Base-by-base conservation (phyloP, 2,113 vertebrate species). In the Apus apus region DNA sequence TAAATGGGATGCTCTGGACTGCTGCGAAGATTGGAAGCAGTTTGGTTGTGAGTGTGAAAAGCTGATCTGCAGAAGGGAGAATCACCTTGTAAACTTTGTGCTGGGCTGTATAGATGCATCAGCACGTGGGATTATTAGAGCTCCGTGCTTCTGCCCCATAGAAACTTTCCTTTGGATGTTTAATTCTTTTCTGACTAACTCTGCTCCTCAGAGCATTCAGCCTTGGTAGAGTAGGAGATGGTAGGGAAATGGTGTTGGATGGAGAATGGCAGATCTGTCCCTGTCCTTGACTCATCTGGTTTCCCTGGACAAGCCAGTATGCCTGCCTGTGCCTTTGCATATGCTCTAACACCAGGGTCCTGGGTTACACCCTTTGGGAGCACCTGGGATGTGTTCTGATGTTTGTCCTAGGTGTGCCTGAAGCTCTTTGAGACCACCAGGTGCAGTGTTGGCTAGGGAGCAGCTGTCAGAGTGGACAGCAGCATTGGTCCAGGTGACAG, bases 41-140 rank as follows among this genome's bases (percentile, higher is more conserved):
- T 83, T 85, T 79, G 45, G 8, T 68, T 62, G 64, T 26, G 34
- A 61, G 46, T 77, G 60, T 71, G 83, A 38, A 77, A 76, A 92
- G n/a, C 34, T 0, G 2, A 43, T 16, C 23, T 90, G 54, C 1
- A 2, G 5, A 57, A 80, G 25, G 8, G 6, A 0, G 0, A 46
- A 6, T 46, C 21, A 79, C 19, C n/a, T 57, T 46, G 19, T 71
- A 38, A 43, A 40, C 27, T n/a, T 15, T 78, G 40, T 71, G 46
- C 22, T 67, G 56, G 20, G 16, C 64, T 71, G 23, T 54, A 3
- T 22, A 29, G 30, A 16, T 80, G 22, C n/a, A 18, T 68, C 45
- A 36, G 11, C 30, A 29, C 16, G 1, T 18, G 36, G 46, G 25
- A 7, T 75, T 46, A 45, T 16, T 26, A 43, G 65, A 74, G 12